Base-by-base conservation (phyloP, 1,140 invertebrate genomes). In the Hormaphis cornu region DNA sequence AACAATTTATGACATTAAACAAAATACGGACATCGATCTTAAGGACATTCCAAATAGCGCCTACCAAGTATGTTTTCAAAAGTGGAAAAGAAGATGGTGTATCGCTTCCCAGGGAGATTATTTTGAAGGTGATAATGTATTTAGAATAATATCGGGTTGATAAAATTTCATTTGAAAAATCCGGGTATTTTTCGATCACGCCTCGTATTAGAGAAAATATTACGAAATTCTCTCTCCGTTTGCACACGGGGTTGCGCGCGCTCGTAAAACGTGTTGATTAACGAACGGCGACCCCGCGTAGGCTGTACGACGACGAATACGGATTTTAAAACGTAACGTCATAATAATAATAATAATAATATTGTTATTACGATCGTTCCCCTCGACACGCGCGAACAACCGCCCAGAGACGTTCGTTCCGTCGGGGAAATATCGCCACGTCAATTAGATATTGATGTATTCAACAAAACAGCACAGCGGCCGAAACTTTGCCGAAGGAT, bases 1-100 rank as follows among this genome's bases (percentile, higher is more conserved):
- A 40, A 73, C 28, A 44, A 28, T 20, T 22, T 69, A 72, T 20
- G 69, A 69, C 6, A 48, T 74, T 18, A 35, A 73, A 71, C 48
- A 48, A 52, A 74, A 73, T 63, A 33, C 59, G 63, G 48, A 56
- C n/a, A 35, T 26, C n/a, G 58, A 12, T 30, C 61, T 72, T 33
- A 30, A 18, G 22, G 14, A 26, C 20, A 50, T 26, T 16, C 22
- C 48, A 1, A 10, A 72, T 72, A 70, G 42, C 33, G 2, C 56
- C 71, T 58, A 33, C 16, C 4, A 66, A 18, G 14, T 53, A 16
- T 53, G 48, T 53, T 71, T 54, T 53, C 14, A 69, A 16, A 40
- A 37, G 16, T 54, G 48, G 48, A 37, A 63, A 61, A 46, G 22
- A 20, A 33, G n/a, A n/a, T 14, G 35, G 8, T 33, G 9, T 33